Evolutionary conservation across 2,113 vertebrate species (phyloP), one percentile per base, ranked within the genome.

Genomic region (Procapra przewalskii): DNA sequence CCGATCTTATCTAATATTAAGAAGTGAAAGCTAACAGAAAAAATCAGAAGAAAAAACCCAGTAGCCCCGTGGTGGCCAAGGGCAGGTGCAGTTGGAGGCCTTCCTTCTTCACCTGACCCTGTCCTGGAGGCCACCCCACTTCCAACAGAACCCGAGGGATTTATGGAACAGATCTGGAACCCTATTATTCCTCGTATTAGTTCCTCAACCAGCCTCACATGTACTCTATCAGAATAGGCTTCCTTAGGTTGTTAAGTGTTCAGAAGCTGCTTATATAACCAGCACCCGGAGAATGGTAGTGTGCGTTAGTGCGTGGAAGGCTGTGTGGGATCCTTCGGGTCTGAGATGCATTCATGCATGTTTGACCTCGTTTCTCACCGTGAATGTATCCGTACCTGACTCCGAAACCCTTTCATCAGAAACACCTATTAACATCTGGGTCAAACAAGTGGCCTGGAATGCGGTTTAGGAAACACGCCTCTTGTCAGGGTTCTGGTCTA

Each of bases 21-120:
- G 19, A 84, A 92, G 95, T 52, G 36, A 93, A 97, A 95, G 54
- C 43, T 91, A 75, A 48, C 19, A 62, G 57, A 64, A 16, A 87
- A 80, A 92, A 90, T 52, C 4, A 75, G 16, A 90, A 25, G 14
- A 6, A 16, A n/a, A 43, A 75, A 77, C n/a, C 10, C 19, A 17
- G 27, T 29, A 54, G 25, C 25, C 33, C 8, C 59, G 33, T 50
- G 67, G 3, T 57, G 29, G 33, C 45, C 90, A 54, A 90, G 13
- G 67, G 36, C 62, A 60, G 13, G 21, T 1, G 11, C 7, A 8
- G 19, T 89, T 25, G 54, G 14, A 55, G 15, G 7, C 10, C n/a
- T 10, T 71, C 1, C 29, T 7, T 52, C 5, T 82, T 12, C 27
- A 8, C 10, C 71, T 80, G 1, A 12, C 79, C 36, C 43, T 4